Evolutionary conservation across 2,797 vertebrate genomes (phyloP).

Genomic region (Oceanodroma leucorhoa): DNA sequence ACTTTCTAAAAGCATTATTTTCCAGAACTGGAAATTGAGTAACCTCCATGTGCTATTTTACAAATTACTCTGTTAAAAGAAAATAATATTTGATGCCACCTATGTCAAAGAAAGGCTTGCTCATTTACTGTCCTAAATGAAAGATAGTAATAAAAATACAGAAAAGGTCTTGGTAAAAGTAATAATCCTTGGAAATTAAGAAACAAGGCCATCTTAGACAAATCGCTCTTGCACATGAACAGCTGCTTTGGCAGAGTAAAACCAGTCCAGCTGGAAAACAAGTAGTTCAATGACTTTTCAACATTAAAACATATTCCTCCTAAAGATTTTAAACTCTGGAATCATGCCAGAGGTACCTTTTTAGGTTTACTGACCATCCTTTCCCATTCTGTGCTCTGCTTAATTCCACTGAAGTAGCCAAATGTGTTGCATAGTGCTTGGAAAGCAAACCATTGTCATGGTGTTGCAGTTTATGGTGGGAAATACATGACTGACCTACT

Average conservation of each 20-base stretch:
- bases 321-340: neutral
- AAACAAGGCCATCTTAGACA: neutral
- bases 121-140: neutral
- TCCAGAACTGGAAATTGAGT: neutral
- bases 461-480: neutral
- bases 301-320: neutral
- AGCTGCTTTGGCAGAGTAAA: neutral
- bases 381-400: neutral
- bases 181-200: neutral
- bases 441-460: neutral
- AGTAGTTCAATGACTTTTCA: neutral
- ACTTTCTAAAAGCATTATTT: neutral
- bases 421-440: neutral
- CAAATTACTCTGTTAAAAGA: neutral
- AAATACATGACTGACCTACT: neutral
- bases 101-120: neutral
- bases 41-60: neutral
- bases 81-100: neutral
- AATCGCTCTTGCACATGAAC: neutral
- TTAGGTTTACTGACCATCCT: neutral
- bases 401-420: neutral
- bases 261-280: neutral
- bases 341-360: neutral
- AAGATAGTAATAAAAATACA: neutral
- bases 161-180: neutral